Conservation (phyloP, 2,797 vertebrate genomes). For the Bryconaethiops microstoma region DNA sequence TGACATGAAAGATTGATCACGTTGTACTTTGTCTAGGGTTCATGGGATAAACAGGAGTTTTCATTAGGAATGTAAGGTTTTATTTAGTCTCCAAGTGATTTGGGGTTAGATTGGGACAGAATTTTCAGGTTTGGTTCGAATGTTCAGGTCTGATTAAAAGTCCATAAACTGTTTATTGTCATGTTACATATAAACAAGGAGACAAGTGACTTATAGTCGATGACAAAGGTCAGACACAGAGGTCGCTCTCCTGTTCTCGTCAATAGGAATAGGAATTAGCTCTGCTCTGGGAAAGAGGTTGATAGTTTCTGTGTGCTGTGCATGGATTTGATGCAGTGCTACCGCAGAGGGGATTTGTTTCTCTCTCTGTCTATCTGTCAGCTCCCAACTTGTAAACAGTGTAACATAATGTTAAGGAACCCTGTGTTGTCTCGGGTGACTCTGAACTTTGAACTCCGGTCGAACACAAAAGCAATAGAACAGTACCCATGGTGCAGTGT, state of each 20-base stretch:
- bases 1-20: too few species aligned
- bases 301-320: not conserved
- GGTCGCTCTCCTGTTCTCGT: not conserved
- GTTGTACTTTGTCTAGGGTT: too few species aligned
- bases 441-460: constrained; percentile 49
- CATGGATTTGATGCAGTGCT: constrained; percentile 27
- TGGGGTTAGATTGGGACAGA: not conserved
- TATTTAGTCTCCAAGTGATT: too few species aligned
- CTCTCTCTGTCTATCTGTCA: constrained; percentile 25
- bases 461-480: constrained; percentile 75
- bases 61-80: too few species aligned
- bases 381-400: constrained; percentile 39
- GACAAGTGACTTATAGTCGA: constrained; percentile 19
- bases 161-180: not conserved
- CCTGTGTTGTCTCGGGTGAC: constrained; percentile 40
- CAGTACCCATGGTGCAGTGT: constrained; percentile 69
- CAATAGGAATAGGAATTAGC: not conserved
- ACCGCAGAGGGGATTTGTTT: constrained; percentile 9
- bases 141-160: not conserved
- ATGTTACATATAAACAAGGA: constrained; percentile 10
- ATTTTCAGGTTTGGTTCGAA: not conserved
- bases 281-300: not conserved
- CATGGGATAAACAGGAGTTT: too few species aligned
- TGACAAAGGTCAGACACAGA: constrained; percentile 8
- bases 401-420: constrained; percentile 35